Evolutionary conservation across 2,113 vertebrate genomes (phyloP).

Genomic region (Tragelaphus scriptus): DNA sequence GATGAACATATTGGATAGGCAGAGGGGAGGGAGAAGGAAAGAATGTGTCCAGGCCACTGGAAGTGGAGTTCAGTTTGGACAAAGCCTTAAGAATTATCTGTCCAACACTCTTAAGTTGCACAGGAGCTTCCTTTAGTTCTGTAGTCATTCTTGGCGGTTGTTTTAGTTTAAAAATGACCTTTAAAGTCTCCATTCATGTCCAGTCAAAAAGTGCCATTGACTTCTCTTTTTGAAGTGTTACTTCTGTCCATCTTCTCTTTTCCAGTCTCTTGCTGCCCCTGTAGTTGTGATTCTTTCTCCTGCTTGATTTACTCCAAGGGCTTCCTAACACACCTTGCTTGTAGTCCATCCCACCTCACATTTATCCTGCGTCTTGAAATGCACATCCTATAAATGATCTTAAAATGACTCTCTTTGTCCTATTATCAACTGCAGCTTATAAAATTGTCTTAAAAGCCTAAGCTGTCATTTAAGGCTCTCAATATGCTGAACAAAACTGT

Average conservation of each 20-base stretch:
- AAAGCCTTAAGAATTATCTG: background rate
- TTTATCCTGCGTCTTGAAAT: background rate
- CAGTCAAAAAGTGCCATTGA: background rate
- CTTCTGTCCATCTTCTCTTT: background rate
- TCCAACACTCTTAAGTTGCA: background rate
- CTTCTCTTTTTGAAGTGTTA: background rate
- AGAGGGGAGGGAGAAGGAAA: background rate
- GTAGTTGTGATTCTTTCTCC: background rate
- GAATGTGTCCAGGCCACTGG: background rate
- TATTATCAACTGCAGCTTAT: background rate
- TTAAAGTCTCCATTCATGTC: background rate
- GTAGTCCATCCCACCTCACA: background rate
- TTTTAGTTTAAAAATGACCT: constrained; percentile 1
- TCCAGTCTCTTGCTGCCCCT: background rate
- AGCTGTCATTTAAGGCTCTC: background rate
- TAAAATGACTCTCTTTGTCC: constrained; percentile 8
- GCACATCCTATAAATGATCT: background rate
- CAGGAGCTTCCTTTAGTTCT: background rate
- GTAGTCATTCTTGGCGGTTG: background rate
- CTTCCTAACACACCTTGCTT: background rate
- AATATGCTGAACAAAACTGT: background rate
- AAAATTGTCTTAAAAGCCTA: constrained; percentile 46
- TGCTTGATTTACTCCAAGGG: background rate
- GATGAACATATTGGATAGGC: background rate
- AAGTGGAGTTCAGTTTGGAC: background rate